These are phyloP conservation scores for Pachyrhynchus sulphureomaculatus DNA, from an alignment of 1,140 invertebrate genomes.

Conservation along the genomic window DNA sequence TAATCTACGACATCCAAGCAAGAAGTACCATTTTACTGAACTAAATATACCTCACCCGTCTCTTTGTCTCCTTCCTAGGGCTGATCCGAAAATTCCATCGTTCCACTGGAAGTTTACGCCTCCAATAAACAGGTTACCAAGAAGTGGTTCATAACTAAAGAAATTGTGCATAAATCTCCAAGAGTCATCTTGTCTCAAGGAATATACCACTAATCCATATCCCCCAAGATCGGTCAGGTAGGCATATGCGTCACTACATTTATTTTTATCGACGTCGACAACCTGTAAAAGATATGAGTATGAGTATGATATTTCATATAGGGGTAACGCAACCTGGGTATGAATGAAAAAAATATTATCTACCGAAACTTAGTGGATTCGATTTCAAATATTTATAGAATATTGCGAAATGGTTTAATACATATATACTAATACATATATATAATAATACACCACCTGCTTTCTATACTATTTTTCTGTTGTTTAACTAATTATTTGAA, in stretches of 20 bases:
- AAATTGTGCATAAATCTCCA: conserved; percentile 76
- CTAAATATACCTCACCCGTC: conserved; percentile 39
- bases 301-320: no score
- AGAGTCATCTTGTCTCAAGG: conserved; percentile 67
- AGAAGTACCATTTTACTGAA: no score
- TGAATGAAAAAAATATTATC: no score
- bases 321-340: no score
- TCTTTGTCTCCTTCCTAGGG: conserved; percentile 51
- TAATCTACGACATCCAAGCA: no score
- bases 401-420: no score
- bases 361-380: no score
- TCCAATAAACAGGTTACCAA: conserved; percentile 68
- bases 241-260: conserved; percentile 70
- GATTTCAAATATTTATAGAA: no score
- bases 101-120: conserved; percentile 76
- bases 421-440: no score
- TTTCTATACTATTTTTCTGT: no score
- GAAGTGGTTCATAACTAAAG: conserved; percentile 76
- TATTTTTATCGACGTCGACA: conserved; percentile 64
- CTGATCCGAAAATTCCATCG: conserved; percentile 70
- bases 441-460: no score
- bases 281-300: conserved; percentile 45
- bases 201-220: conserved; percentile 75
- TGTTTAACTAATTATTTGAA: no score
- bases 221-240: conserved; percentile 73